Evolutionary conservation across 2,797 vertebrate genomes (phyloP).

Genomic region (Momotus momota): DNA sequence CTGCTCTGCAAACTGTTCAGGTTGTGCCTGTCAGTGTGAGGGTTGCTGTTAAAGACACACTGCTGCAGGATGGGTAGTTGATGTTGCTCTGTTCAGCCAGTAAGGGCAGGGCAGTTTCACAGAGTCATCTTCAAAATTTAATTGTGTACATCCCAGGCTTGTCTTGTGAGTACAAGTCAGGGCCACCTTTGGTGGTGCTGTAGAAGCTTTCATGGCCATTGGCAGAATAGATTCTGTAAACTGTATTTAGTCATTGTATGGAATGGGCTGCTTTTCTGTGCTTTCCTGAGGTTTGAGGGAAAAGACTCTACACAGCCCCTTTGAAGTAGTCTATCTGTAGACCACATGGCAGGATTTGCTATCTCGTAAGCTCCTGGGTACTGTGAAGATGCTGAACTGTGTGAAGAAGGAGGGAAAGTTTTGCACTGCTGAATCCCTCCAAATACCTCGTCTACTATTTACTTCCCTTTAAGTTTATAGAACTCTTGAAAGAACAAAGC

Average conservation of each 20-base stretch:
- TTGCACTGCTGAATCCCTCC: background rate
- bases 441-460: constrained; percentile 10
- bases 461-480: constrained; percentile 50
- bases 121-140: background rate
- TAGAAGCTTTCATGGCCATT: background rate
- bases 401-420: background rate
- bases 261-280: background rate
- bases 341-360: background rate
- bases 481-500: constrained; percentile 47
- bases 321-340: background rate
- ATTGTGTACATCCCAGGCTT: background rate
- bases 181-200: background rate
- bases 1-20: background rate
- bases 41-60: background rate
- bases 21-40: background rate
- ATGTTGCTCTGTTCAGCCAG: background rate
- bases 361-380: background rate
- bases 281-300: background rate
- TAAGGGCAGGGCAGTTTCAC: background rate
- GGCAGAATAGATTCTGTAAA: background rate
- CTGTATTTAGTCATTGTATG: background rate
- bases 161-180: background rate
- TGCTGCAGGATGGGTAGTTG: background rate
- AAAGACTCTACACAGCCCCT: background rate
- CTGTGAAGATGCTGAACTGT: background rate